phyloP scores from a whole-genome alignment of 2,888 invertebrate species.

The Vandiemenella viatica region DNA sequence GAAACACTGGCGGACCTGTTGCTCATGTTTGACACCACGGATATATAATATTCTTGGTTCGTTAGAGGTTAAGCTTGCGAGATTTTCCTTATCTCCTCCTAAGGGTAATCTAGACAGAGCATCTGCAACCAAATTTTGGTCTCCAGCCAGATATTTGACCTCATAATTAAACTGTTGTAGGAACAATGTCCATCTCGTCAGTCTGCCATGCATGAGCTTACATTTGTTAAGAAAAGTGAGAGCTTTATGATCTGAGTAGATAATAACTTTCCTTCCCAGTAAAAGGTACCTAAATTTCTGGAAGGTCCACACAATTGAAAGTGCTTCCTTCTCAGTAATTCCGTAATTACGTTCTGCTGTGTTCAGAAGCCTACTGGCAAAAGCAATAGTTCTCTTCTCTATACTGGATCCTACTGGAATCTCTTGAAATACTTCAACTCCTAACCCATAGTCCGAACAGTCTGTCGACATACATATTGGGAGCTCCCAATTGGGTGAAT shows the following conservation, averaged over 20 bases:
- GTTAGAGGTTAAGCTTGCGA: too few species aligned
- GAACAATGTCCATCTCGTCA: slow-evolving; percentile 15
- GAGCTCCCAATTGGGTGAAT: slow-evolving; percentile 5
- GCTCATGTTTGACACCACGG: too few species aligned
- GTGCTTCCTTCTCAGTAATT: slow-evolving; percentile 14
- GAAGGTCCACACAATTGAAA: slow-evolving; percentile 14
- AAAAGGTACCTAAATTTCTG: slow-evolving; percentile 13
- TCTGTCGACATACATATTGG: slow-evolving; percentile 12
- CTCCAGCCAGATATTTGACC: slow-evolving; percentile 10
- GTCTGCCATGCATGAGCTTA: slow-evolving; percentile 11
- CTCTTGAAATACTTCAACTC: slow-evolving; percentile 14
- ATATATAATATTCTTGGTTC: too few species aligned
- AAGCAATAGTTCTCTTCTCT: slow-evolving; percentile 7
- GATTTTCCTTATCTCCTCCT: neutral
- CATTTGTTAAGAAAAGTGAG: slow-evolving; percentile 14
- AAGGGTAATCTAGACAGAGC: neutral
- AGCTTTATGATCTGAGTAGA: slow-evolving; percentile 15
- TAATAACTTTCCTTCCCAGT: slow-evolving; percentile 11
- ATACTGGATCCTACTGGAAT: slow-evolving; percentile 5
- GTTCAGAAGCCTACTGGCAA: slow-evolving; percentile 13
- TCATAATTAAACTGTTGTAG: slow-evolving; percentile 16
- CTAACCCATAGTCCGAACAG: slow-evolving; percentile 13
- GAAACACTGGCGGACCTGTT: too few species aligned
- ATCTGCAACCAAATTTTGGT: slow-evolving; percentile 13
- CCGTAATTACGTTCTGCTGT: slow-evolving; percentile 11